Base-by-base conservation (phyloP, 2,888 invertebrate genomes). In the Ypsolopha sequella region DNA sequence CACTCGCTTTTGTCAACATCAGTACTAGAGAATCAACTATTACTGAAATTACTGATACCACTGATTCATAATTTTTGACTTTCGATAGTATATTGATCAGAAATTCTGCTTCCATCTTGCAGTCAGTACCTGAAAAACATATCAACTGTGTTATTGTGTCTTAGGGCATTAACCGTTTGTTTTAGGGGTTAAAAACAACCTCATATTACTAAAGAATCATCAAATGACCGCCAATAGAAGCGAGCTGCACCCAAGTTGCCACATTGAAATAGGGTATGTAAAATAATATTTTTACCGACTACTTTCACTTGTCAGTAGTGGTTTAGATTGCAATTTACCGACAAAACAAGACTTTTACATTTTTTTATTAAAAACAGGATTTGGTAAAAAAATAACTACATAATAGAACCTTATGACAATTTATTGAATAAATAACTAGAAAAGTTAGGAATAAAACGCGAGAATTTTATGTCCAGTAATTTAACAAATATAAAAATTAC, bases 201-300 rank as follows among this genome's bases (percentile, higher is more conserved):
- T 80, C 80, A 81, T 80, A 80, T 76, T 76, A 78, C 77, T 79
- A 77, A 76, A 78, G 76, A 70, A 59, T 78, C 79, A 73, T 76
- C 79, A 76, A 69, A 58, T 63, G 60, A 63, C 57, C 56, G 49
- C 36, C 48, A 41, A 50, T 36, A 60, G 72, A 66, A 71, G 66
- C 65, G 64, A 73, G 77, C 77, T 63, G 47, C 67, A 66, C 76
- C 73, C 73, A 73, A 78, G 78, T 70, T 70, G 72, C 77, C 77
- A 61, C 77, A 58, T 73, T 71, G 24, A 14, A 54, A 33, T n/a
- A 9, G 6, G 7, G 14, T 47, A 13, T 47, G 14, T 36, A 36
- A 47, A 24, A 47, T 13, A 13, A 7, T 50, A 13, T 35, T 1
- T 6, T 36, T 7, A 47, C n/a, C 13, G 14, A 8, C 47, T 14